Conservation (phyloP, 2,888 invertebrate genomes). For the Mystacides longicornis region DNA sequence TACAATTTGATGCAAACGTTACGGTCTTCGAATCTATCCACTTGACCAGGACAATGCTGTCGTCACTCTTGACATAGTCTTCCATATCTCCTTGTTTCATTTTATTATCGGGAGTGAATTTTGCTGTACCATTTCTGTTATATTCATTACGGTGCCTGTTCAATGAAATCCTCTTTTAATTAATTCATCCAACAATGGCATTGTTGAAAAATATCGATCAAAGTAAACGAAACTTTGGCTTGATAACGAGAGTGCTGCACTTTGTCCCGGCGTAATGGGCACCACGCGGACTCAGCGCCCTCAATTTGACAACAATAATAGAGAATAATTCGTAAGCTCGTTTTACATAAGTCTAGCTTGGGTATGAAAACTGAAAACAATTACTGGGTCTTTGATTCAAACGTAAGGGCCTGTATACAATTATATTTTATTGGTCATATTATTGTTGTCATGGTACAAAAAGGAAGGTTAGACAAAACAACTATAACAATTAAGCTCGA, state of each 20-base stretch:
- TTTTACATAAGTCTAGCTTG: no score
- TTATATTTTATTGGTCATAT: no score
- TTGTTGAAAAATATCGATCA: slow-evolving; percentile 3
- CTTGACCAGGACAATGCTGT: slow-evolving; percentile 5
- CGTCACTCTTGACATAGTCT: slow-evolving; percentile 2
- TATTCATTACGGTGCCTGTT: neutral
- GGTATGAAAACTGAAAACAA: no score
- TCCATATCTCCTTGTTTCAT: slow-evolving; percentile 4
- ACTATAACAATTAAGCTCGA: no score
- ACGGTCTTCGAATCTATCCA: slow-evolving; percentile 1
- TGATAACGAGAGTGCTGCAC: neutral
- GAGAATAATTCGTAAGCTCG: no score
- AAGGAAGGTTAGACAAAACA: no score
- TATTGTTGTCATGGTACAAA: no score
- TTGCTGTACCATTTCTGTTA: neutral
- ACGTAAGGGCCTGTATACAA: no score
- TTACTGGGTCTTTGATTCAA: no score
- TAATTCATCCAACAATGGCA: neutral
- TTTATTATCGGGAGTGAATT: neutral
- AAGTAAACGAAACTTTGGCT: neutral
- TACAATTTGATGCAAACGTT: slow-evolving; percentile 2
- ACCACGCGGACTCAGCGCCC: no score
- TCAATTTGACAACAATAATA: no score
- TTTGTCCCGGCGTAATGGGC: no score
- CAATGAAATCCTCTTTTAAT: neutral